Evolutionary conservation across 2,113 vertebrate species (phyloP), one percentile per base, ranked within the genome.

Genomic region (Oophaga pumilio): DNA sequence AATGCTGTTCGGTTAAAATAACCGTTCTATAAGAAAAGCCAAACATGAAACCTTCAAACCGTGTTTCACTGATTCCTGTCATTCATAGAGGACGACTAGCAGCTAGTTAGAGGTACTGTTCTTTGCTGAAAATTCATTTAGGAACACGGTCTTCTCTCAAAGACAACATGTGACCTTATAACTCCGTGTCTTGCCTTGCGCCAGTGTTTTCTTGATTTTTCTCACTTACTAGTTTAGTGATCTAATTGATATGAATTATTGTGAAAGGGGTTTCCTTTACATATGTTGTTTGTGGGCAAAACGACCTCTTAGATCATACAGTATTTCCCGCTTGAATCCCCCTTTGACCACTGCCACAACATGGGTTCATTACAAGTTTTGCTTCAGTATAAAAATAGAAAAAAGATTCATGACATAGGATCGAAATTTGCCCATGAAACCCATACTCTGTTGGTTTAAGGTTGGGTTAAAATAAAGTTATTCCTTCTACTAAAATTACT

Each of bases 1-100:
- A 74, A 84, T 59, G 68, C 57, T 43, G 74, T 18, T 73, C 82
- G 74, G 22, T 74, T 56, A 33, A 84, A 84, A 84, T 73, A 74
- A 59, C 82, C 24, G 43, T 59, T 73, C 53, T 69, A 43, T 59
- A 33, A 84, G 50, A 24, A 28, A 71, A 49, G 79, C 20, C 64
- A 20, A 52, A 82, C 59, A 82, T 52, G 80, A 52, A 73, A 71
- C 20, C 1, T 10, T 83, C 24, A 53, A 22, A 69, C 20, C 82
- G 18, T 83, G 62, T 50, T 50, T 83, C 68, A 28, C 52, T 60
- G 53, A 84, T 56, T 74, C 57, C 68, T 33, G 28, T 20, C 82
- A 43, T 73, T 84, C 50, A 69, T 8, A 53, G 33, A 24, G 33
- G 22, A 53, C 59, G 52, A 26, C 24, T 74, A 74, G 53, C 52